Evolutionary conservation across 2,113 vertebrate genomes (phyloP).

Genomic region (Nibea albiflora): DNA sequence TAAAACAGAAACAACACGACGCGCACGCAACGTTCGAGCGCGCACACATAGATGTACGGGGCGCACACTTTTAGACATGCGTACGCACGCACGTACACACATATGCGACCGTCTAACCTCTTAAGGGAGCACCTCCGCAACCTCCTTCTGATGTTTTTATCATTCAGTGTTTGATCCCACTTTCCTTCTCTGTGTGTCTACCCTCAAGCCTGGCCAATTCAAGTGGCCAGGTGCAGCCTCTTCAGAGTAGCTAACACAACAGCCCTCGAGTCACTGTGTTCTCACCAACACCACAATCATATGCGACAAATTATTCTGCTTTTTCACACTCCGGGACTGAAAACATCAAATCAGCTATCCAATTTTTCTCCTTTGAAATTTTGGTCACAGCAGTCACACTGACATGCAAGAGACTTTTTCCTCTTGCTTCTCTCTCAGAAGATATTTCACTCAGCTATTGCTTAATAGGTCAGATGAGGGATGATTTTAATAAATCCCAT

Average conservation of each 20-base stretch:
- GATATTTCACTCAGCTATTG: background rate
- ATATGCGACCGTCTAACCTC: background rate
- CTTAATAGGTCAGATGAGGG: background rate
- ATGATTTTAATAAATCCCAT: background rate
- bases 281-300: slow-evolving; percentile 49
- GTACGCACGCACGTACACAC: background rate
- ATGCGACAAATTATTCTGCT: slow-evolving; percentile 50
- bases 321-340: slow-evolving; percentile 45
- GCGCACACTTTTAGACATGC: background rate
- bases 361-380: slow-evolving; percentile 39
- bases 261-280: slow-evolving; percentile 44
- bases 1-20: slow-evolving; percentile 19
- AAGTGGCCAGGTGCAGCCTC: slow-evolving; percentile 73
- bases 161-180: slow-evolving; percentile 67
- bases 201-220: slow-evolving; percentile 46
- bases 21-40: background rate
- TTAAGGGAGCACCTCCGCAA: slow-evolving; percentile 46
- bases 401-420: background rate
- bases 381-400: background rate
- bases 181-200: slow-evolving; percentile 42
- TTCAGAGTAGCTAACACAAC: slow-evolving; percentile 56
- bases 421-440: background rate
- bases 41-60: background rate
- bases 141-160: slow-evolving; percentile 64
- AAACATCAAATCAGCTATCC: slow-evolving; percentile 48